phyloP scores from a whole-genome alignment of 1,140 invertebrate species.

The Streblospio benedicti region DNA sequence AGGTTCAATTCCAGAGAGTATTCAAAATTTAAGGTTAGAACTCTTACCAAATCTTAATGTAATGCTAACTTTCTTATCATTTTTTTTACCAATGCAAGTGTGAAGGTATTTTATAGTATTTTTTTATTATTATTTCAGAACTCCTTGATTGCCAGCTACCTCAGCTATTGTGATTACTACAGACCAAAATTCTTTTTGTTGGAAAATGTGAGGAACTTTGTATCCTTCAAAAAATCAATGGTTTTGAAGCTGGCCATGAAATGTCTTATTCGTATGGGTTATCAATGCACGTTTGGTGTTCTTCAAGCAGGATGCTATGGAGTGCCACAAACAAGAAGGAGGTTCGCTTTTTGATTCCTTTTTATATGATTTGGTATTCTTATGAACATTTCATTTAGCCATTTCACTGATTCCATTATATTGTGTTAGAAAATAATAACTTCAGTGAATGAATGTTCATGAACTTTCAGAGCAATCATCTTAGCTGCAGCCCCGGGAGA shows the following conservation, averaged over 20 bases:
- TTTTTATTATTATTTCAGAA: slow-evolving; percentile 52
- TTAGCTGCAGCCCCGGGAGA: slow-evolving; percentile 74
- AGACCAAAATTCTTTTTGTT: slow-evolving; percentile 74
- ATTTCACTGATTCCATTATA: too few relatives aligned
- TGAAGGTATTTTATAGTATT: neutral
- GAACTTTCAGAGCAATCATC: slow-evolving; percentile 63
- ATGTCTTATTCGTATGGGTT: slow-evolving; percentile 73
- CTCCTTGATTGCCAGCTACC: slow-evolving; percentile 71
- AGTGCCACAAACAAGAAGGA: slow-evolving; percentile 69
- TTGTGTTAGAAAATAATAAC: too few relatives aligned
- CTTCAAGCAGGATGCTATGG: slow-evolving; percentile 81
- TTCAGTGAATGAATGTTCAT: too few relatives aligned
- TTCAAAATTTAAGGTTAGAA: slow-evolving; percentile 64
- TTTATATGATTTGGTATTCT: too few relatives aligned
- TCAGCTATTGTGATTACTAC: slow-evolving; percentile 80
- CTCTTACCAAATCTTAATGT: slow-evolving; percentile 3
- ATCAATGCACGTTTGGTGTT: slow-evolving; percentile 78
- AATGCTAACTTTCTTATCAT: neutral
- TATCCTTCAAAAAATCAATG: slow-evolving; percentile 70
- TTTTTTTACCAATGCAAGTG: slow-evolving; percentile 8
- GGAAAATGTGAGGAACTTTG: slow-evolving; percentile 83
- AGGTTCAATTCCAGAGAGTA: slow-evolving; percentile 78
- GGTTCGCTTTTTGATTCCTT: too few relatives aligned
- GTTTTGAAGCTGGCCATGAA: slow-evolving; percentile 71
- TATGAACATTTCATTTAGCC: too few relatives aligned